Evolutionary conservation across 2,888 invertebrate species (phyloP).

Genomic region (Mellilla xanthometata): DNA sequence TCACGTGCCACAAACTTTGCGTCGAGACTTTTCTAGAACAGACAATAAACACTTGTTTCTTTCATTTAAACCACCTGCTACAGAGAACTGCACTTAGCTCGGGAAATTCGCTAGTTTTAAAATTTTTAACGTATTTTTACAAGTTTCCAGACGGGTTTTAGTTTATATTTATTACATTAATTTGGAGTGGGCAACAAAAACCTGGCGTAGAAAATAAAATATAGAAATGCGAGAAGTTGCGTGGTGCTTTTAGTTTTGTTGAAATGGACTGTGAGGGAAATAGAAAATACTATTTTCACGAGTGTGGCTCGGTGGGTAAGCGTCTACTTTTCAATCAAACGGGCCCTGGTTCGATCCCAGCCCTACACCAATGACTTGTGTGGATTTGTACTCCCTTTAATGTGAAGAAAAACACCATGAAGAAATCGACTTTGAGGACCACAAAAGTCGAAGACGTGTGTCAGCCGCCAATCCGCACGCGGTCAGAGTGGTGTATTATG

Average conservation of each 20-base stretch:
- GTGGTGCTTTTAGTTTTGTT: background rate
- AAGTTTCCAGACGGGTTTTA: constrained; percentile 15
- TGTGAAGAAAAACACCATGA: too few species aligned
- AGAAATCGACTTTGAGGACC: too few species aligned
- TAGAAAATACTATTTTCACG: too few species aligned
- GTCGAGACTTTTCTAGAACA: background rate
- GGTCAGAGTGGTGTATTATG: too few species aligned
- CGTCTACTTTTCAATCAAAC: too few species aligned
- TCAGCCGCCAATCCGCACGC: too few species aligned
- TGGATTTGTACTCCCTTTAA: too few species aligned
- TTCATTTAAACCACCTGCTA: constrained; percentile 24
- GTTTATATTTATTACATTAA: constrained; percentile 17
- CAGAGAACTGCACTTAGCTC: constrained; percentile 27
- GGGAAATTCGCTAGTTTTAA: constrained; percentile 14
- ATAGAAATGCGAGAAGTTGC: background rate
- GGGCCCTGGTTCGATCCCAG: too few species aligned
- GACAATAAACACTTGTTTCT: constrained; percentile 20
- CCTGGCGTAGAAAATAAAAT: background rate
- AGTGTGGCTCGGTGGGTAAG: too few species aligned
- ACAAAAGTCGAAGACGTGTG: too few species aligned
- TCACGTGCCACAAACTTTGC: background rate
- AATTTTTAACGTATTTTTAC: constrained; percentile 15
- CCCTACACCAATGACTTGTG: too few species aligned
- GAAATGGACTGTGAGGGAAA: background rate
- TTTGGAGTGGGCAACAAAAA: constrained; percentile 7